Evolutionary conservation across 2,113 vertebrate genomes (phyloP).

Genomic region (Poeciliopsis prolifica): DNA sequence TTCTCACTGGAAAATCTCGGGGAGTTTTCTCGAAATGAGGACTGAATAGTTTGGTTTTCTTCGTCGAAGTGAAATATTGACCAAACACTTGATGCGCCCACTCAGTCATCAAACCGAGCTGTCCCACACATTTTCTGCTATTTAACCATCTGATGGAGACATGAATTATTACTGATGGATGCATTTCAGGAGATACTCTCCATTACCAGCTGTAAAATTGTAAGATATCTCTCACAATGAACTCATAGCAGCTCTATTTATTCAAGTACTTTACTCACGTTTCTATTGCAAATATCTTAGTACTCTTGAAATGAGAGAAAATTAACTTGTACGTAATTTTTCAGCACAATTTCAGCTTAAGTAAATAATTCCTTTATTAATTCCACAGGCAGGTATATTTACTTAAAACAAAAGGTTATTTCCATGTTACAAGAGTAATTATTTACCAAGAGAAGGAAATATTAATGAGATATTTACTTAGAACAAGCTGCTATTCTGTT

Average conservation of each 20-base stretch:
- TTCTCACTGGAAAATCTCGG: slow-evolving; percentile 29
- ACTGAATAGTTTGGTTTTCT: slow-evolving; percentile 37
- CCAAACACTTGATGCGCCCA: slow-evolving; percentile 51
- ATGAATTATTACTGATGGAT: neutral
- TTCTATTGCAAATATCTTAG: too few species aligned
- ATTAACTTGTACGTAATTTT: too few species aligned
- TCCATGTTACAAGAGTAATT: too few species aligned
- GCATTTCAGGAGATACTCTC: neutral
- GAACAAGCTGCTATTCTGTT: too few species aligned
- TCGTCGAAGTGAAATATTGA: slow-evolving; percentile 37
- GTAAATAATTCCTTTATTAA: too few species aligned
- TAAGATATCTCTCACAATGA: neutral
- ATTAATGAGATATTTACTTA: too few species aligned
- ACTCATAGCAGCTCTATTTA: neutral
- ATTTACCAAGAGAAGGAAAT: too few species aligned
- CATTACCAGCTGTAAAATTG: neutral
- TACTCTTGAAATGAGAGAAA: too few species aligned
- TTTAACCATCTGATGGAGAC: slow-evolving; percentile 1
- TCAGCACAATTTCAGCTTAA: too few species aligned
- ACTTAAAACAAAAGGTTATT: too few species aligned
- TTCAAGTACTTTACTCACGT: too few species aligned
- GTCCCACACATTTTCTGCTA: slow-evolving; percentile 34
- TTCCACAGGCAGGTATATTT: too few species aligned
- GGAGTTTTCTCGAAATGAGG: slow-evolving; percentile 31
- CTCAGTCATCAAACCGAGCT: slow-evolving; percentile 40